phyloP scores from a whole-genome alignment of 2,888 invertebrate species.

The Euproctis similis region DNA sequence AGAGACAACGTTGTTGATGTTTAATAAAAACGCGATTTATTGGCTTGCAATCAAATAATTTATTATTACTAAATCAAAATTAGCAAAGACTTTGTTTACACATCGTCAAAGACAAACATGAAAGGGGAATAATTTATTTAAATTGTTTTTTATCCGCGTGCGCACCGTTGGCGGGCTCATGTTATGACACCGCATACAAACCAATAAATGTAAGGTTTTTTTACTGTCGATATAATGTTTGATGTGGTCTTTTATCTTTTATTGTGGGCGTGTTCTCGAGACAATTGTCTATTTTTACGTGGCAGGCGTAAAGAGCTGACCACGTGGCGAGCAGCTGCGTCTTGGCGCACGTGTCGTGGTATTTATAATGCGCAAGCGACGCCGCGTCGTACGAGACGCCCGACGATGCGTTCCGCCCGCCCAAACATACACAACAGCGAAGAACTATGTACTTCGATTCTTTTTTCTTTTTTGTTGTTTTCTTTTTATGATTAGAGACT shows the following conservation, averaged over 20 bases:
- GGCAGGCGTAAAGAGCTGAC: conserved; percentile 57
- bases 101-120: conserved; percentile 28
- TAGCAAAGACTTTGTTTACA: conserved; percentile 25
- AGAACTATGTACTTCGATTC: too few relatives aligned
- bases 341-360: conserved; percentile 64
- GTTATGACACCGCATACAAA: conserved; percentile 38
- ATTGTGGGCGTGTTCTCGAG: conserved; percentile 64
- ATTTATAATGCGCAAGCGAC: conserved; percentile 53
- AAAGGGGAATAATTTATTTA: conserved; percentile 32
- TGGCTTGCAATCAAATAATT: conserved; percentile 24
- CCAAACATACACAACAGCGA: conserved; percentile 17
- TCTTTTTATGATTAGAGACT: too few relatives aligned
- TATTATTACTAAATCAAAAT: conserved; percentile 25
- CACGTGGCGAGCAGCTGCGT: conserved; percentile 73
- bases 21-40: conserved; percentile 14
- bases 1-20: too few relatives aligned
- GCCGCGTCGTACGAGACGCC: conserved; percentile 27
- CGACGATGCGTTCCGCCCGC: conserved; percentile 46
- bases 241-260: conserved; percentile 72
- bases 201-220: conserved; percentile 55
- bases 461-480: too few relatives aligned
- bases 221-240: conserved; percentile 54
- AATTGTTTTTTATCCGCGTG: conserved; percentile 22
- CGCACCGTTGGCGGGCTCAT: conserved; percentile 16
- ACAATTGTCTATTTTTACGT: conserved; percentile 72